Base-by-base conservation (phyloP, 2,113 vertebrate genomes). In the Thryonomys swinderianus region DNA sequence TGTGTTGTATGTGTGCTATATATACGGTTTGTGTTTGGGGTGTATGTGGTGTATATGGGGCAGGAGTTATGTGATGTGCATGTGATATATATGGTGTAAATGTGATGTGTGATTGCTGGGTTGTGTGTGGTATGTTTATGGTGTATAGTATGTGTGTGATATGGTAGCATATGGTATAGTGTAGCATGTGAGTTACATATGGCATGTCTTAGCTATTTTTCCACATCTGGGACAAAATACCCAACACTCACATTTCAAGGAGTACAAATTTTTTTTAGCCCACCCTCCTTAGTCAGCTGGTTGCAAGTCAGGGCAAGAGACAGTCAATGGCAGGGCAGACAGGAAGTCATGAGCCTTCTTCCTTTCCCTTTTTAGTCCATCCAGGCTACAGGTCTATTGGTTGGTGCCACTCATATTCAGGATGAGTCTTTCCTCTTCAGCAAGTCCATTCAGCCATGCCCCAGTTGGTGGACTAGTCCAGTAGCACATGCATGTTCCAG, bases 1-100 rank as follows among this genome's bases (percentile, higher is more conserved):
- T 51, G 48, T 51, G 48, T 17, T 57, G 55, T 57, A 3, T 16
- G 55, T 5, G 17, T 57, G 55, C 17, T 25, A 2, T 21, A 5
- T 5, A 9, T 37, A 32, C 0, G 17, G 30, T 27, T n/a, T 16
- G 11, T 18, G n/a, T 17, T 18, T 21, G 17, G 34, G 32, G 5
- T 2, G 45, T 3, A 0, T 34, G 37, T 25, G 53, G 3, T 13
- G 40, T 76, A 7, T 30, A 21, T 27, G 45, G 21, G 0, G 12
- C 1, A 7, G 14, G 45, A 0, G 48, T 25, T 2, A 51, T 69
- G 34, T 37, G 48, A 9, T 23, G 27, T 45, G 5, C 3, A 11
- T 10, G 66, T 57, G 32, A n/a, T 17, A 17, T 8, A 40, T 3
- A 11, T 13, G 34, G 10, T 69, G 4, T 37, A 12, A 27, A 3